A percentile compares a stretch with the other conserved stretches of the same genome.
Conservation (phyloP, 2,113 vertebrate species). For the Hystrix brachyura region DNA sequence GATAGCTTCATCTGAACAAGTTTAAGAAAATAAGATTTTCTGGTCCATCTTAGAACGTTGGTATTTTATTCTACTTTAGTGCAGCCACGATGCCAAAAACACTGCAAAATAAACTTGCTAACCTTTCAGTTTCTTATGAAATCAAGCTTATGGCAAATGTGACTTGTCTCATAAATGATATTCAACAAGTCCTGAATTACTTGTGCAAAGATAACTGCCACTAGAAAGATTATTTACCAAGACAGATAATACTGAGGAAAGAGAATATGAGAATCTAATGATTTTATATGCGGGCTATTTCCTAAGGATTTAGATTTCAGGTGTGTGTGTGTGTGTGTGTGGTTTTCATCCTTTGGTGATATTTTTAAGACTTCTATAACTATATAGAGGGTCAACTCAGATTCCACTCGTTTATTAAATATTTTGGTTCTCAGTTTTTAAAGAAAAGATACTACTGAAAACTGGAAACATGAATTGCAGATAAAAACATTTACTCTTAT, state of each 20-base stretch:
- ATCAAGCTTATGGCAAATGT: constrained; percentile 69
- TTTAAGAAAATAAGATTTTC: constrained; percentile 30
- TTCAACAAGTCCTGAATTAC: constrained; percentile 88
- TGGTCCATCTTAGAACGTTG: not conserved
- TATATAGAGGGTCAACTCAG: not conserved
- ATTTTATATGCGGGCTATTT: constrained; percentile 22
- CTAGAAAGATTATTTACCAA: constrained; percentile 74
- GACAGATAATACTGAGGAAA: constrained; percentile 66
- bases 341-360: not conserved
- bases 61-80: constrained; percentile 27
- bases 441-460: constrained; percentile 53
- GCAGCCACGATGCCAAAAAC: not conserved
- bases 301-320: constrained; percentile 38
- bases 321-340: not conserved
- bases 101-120: not conserved
- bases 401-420: constrained; percentile 55
- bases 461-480: not conserved
- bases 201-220: constrained; percentile 72
- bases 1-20: constrained; percentile 16
- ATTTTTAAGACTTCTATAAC: constrained; percentile 35
- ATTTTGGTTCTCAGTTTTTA: constrained; percentile 63
- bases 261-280: not conserved
- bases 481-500: constrained; percentile 68
- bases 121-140: constrained; percentile 55
- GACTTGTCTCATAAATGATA: constrained; percentile 79